phyloP scores from a whole-genome alignment of 1,140 invertebrate genomes.

The Achatina immaculata region DNA sequence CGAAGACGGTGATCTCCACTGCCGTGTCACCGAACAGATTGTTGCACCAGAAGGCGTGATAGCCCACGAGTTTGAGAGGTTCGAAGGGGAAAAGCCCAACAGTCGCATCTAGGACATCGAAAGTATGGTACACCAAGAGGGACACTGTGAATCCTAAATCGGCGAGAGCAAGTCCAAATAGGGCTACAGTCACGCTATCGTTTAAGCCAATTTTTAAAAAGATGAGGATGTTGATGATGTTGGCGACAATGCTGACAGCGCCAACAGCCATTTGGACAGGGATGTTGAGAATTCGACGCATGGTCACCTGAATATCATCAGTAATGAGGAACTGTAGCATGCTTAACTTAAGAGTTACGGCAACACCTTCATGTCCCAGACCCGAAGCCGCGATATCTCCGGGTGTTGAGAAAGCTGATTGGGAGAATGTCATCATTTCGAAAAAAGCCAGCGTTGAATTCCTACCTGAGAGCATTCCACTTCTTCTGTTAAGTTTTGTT shows the following conservation, averaged over 20 bases:
- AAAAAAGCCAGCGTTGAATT: no score
- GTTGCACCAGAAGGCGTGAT: not conserved
- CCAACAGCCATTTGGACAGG: not conserved
- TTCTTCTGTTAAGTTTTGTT: no score
- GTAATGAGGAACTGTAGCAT: no score
- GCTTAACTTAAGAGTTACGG: no score
- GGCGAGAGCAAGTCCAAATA: slow-evolving; percentile 8
- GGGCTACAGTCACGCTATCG: slow-evolving; percentile 15
- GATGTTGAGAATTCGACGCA: not conserved
- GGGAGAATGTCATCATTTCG: no score
- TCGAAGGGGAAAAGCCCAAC: not conserved
- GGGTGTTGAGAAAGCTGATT: no score
- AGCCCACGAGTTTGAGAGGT: not conserved
- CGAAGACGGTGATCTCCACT: not conserved
- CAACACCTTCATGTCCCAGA: no score
- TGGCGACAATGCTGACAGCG: slow-evolving; percentile 14
- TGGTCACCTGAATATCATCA: not conserved
- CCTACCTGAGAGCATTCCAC: no score
- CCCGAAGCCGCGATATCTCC: no score
- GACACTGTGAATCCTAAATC: slow-evolving; percentile 8
- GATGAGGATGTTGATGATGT: slow-evolving; percentile 34
- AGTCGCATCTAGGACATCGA: not conserved
- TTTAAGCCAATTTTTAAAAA: slow-evolving; percentile 20
- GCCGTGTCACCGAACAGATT: not conserved
- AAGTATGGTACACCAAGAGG: not conserved